Percentiles rank a stretch among this genome's conserved stretches.
These are phyloP conservation scores for Sphenodon punctatus DNA, from an alignment of 2,797 vertebrate genomes.

Conservation along the genomic window DNA sequence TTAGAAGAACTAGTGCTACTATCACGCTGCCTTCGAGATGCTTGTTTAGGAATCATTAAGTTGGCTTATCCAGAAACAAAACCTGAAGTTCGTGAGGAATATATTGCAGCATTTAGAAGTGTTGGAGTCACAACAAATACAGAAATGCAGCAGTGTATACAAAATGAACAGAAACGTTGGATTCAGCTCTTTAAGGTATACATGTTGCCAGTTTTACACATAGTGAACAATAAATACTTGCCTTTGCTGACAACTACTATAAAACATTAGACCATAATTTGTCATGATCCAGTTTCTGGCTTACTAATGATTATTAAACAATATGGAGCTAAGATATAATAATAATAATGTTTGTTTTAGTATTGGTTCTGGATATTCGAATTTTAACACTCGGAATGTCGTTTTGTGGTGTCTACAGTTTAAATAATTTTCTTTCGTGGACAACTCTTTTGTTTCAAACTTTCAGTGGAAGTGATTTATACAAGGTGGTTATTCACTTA, in stretches of 20 bases:
- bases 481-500: not conserved
- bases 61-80: conserved; percentile 97
- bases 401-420: too few species aligned
- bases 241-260: too few species aligned
- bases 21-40: conserved; percentile 94
- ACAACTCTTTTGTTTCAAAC: too few species aligned
- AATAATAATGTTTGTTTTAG: not conserved
- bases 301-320: not conserved
- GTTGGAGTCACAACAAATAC: conserved; percentile 90
- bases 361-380: too few species aligned
- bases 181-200: conserved; percentile 96
- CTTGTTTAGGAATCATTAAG: conserved; percentile 96
- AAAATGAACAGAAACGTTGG: conserved; percentile 94
- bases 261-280: not conserved
- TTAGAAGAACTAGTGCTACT: conserved; percentile 89
- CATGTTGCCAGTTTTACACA: not conserved
- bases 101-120: conserved; percentile 90
- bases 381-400: too few species aligned
- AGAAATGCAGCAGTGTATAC: conserved; percentile 90
- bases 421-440: too few species aligned
- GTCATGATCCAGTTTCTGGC: not conserved
- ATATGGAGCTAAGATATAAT: not conserved
- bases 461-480: not conserved
- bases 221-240: not conserved
- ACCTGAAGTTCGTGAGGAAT: conserved; percentile 93